These are phyloP conservation scores for Nycticebus coucang DNA, from an alignment of 2,113 vertebrate genomes.

Conservation along the genomic window DNA sequence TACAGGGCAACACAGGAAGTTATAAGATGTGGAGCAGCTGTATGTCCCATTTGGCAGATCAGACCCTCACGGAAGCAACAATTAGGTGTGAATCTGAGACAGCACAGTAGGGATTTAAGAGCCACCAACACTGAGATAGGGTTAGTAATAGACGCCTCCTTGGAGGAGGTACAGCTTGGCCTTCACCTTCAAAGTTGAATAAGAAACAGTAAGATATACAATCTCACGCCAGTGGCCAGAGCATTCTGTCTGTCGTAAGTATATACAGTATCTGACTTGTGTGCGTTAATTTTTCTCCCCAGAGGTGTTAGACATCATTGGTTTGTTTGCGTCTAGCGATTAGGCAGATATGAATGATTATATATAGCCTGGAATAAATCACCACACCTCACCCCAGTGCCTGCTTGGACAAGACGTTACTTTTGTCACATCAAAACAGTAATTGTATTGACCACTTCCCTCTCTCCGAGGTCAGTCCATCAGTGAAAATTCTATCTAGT, in stretches of 20 bases:
- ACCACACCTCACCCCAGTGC: too few relatives aligned
- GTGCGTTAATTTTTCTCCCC: not conserved
- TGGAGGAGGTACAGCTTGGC: not conserved
- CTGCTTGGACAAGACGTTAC: not conserved
- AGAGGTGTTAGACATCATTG: not conserved
- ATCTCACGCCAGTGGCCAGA: not conserved
- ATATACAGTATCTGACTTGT: not conserved
- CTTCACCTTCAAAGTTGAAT: not conserved
- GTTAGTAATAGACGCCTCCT: fast-evolving
- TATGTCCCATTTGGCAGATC: not conserved
- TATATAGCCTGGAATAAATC: not conserved
- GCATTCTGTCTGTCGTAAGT: not conserved
- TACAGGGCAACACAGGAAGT: not conserved
- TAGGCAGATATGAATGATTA: not conserved
- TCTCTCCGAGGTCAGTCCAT: not conserved
- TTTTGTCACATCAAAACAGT: not conserved
- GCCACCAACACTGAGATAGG: not conserved
- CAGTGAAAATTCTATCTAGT: not conserved
- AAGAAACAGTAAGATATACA: not conserved
- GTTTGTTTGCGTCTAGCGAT: not conserved
- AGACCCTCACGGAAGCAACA: not conserved
- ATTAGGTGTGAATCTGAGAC: not conserved
- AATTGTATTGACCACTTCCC: not conserved
- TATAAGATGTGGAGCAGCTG: not conserved
- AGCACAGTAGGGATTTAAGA: fast-evolving